Conservation (phyloP, 2,113 vertebrate species). For the pig (Sus scrofa) region T2T-Sscrofa CM000813.6:15150001-15150500, state of each 20-base stretch:
- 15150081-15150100: neutral
- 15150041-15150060: neutral
- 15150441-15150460: neutral
- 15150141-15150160: neutral
- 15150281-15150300: rapidly evolving
- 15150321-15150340: neutral
- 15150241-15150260: neutral
- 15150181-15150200: neutral
- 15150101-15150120: neutral
- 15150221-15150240: neutral
- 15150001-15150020: neutral
- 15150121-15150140: neutral
- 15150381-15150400: neutral
- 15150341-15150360: neutral
- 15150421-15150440: neutral
- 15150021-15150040: neutral
- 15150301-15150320: neutral
- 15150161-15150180: neutral
- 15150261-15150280: neutral
- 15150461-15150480: neutral
- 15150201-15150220: neutral
- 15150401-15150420: slow-evolving; percentile 19
- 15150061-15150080: neutral
- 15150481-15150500: neutral
- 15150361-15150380: neutral